Conservation (phyloP, 2,113 vertebrate genomes). For the Pterocles orientalis region DNA sequence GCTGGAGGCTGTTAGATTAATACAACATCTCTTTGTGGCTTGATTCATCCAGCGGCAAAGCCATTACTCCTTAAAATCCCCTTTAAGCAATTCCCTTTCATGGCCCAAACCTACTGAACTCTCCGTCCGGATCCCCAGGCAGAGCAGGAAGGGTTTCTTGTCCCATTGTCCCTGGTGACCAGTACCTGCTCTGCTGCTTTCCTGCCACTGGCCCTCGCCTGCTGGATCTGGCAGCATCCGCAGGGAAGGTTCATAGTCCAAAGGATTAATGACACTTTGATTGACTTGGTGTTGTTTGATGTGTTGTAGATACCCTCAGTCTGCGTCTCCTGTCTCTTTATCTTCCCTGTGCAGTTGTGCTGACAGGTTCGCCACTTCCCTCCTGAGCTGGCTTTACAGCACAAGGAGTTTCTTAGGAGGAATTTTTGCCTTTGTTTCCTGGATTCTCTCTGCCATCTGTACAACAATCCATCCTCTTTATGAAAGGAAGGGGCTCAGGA, state of each 20-base stretch:
- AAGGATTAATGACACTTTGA: constrained; percentile 49
- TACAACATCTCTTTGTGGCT: neutral
- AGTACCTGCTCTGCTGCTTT: neutral
- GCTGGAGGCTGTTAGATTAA: neutral
- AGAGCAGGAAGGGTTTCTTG: neutral
- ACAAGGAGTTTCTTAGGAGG: neutral
- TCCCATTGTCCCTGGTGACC: neutral
- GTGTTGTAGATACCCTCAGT: constrained; percentile 24
- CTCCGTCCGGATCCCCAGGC: neutral
- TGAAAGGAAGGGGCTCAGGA: neutral
- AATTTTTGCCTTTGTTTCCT: neutral
- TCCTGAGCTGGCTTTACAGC: neutral
- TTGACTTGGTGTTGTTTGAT: constrained; percentile 49
- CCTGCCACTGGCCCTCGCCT: neutral
- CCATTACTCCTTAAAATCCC: neutral
- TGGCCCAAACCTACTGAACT: neutral
- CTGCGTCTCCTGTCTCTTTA: constrained; percentile 47
- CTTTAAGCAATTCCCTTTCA: neutral
- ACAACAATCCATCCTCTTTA: neutral
- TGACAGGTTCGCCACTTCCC: neutral
- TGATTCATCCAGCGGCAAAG: neutral
- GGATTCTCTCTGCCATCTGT: neutral
- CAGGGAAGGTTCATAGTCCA: constrained; percentile 43
- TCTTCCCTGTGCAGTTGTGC: constrained; percentile 5
- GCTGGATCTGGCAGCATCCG: neutral